Conservation (phyloP, 1,140 invertebrate species). For the Leptinotarsa undecemlineata region DNA sequence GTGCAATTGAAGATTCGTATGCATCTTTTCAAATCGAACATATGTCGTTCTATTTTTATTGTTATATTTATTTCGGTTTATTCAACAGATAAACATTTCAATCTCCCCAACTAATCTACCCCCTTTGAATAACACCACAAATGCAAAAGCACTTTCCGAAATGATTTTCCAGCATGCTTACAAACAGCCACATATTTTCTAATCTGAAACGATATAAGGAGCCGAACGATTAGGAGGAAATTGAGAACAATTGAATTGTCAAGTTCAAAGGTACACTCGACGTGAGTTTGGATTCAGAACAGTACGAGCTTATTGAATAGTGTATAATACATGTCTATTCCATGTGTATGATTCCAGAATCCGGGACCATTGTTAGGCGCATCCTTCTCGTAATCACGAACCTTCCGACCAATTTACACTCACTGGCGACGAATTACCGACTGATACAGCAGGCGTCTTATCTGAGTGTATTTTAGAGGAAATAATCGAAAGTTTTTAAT, state of each 20-base stretch:
- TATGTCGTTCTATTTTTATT: background rate
- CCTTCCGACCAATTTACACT: constrained; percentile 39
- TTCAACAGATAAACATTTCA: too few relatives aligned
- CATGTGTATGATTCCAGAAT: constrained; percentile 44
- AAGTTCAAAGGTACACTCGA: constrained; percentile 46
- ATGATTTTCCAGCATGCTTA: background rate
- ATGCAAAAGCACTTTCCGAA: background rate
- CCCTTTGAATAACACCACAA: background rate
- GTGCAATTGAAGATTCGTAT: too few relatives aligned
- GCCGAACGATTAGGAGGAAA: constrained; percentile 38
- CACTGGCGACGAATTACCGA: background rate
- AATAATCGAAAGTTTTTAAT: background rate
- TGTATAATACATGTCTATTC: constrained; percentile 45
- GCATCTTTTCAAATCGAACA: background rate
- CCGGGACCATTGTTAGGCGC: constrained; percentile 39
- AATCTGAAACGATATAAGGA: constrained; percentile 26
- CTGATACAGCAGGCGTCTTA: background rate
- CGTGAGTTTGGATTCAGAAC: constrained; percentile 32
- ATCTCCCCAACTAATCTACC: too few relatives aligned
- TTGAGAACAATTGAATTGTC: constrained; percentile 45
- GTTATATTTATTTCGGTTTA: too few relatives aligned
- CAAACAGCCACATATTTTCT: constrained; percentile 15
- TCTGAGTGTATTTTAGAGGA: background rate
- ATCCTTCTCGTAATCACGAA: constrained; percentile 35
- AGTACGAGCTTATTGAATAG: constrained; percentile 40